A percentile compares a stretch with the other conserved stretches of the same genome.
Conservation (phyloP, 2,797 vertebrate genomes). For the Tolypeutes matacus region DNA sequence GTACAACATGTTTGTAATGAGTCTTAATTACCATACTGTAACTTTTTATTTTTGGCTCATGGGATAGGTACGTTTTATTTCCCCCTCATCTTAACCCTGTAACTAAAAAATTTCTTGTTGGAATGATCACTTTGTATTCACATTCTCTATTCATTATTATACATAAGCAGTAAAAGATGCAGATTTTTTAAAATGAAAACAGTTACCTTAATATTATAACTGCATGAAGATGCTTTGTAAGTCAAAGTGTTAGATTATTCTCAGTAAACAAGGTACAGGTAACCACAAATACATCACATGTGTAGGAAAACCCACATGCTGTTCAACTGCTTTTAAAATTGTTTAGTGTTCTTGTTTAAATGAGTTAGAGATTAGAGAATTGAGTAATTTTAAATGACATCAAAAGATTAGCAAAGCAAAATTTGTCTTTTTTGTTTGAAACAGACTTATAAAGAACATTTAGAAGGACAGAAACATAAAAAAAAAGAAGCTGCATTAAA, state of each 20-base stretch:
- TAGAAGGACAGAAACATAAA: constrained; percentile 99
- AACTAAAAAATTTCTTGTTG: constrained; percentile 14
- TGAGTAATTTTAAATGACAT: constrained; percentile 56
- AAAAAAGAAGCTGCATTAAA: constrained; percentile 98
- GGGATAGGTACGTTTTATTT: neutral
- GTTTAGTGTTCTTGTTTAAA: constrained; percentile 41
- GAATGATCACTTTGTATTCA: neutral
- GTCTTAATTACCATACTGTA: constrained; percentile 7
- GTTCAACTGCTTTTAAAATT: constrained; percentile 38
- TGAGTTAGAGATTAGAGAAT: constrained; percentile 62
- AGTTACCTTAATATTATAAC: constrained; percentile 5
- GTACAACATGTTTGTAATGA: constrained; percentile 1
- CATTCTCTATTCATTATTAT: neutral
- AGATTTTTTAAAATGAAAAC: constrained; percentile 56
- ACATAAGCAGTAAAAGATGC: constrained; percentile 43
- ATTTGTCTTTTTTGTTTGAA: constrained; percentile 79
- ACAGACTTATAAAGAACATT: constrained; percentile 98
- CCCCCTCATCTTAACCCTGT: constrained; percentile 1
- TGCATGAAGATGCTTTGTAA: constrained; percentile 42
- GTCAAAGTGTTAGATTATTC: constrained; percentile 27
- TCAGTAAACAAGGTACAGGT: constrained; percentile 54
- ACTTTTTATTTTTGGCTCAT: neutral
- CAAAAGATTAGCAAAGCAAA: constrained; percentile 69
- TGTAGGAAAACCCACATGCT: neutral
- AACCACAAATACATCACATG: neutral